Base-by-base conservation (phyloP, 1,140 invertebrate species). In the Pygmarrhopalites habei region DNA sequence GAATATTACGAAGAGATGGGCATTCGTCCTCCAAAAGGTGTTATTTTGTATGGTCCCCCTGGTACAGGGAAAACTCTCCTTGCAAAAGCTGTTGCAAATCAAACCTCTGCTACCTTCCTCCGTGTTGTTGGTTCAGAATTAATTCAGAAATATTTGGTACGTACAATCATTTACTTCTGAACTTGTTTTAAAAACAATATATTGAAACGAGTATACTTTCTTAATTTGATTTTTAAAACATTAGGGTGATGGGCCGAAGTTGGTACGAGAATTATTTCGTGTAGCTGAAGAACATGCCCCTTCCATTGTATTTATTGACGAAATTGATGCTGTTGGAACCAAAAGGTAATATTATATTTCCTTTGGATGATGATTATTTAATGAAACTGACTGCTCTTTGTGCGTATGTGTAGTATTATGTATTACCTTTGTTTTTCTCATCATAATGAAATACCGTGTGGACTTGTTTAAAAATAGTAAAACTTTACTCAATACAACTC, bases 1-100 rank as follows among this genome's bases (percentile, higher is more conserved):
- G 97, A 99, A 78, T 99, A 99, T 78, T 99, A 99, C 76, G 96
- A 99, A 79, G 96, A 99, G 80, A 99, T 99, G 96, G 97, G 97
- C 65, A 99, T 99, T 63, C 95, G 96, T 75, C 95, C 97, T 23
- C 97, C 97, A 0, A 99, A 99, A 77, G 97, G 97, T 68, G 97
- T 99, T 5, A 99, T 99, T 75, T 79, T 99, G 10, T 66, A 62
- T 46, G 60, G 55, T 26, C 88, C 92, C 51, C 96, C 96, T 1
- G 97, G 97, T 29, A 99, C 97, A 52, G 95, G 95, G 0, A 99
- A 99, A 79, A 99, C 97, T 1, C 79, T 99, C 17, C 77, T 99
- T 25, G 97, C 97, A 3, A 99, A 99, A 79, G 97, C 97, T 49
- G 97, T 99, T 0, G 97, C 97, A 23, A 99, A 99, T 81, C 96